Base-by-base conservation (phyloP, 2,888 invertebrate genomes). In the Agonopterix heracliana region DNA sequence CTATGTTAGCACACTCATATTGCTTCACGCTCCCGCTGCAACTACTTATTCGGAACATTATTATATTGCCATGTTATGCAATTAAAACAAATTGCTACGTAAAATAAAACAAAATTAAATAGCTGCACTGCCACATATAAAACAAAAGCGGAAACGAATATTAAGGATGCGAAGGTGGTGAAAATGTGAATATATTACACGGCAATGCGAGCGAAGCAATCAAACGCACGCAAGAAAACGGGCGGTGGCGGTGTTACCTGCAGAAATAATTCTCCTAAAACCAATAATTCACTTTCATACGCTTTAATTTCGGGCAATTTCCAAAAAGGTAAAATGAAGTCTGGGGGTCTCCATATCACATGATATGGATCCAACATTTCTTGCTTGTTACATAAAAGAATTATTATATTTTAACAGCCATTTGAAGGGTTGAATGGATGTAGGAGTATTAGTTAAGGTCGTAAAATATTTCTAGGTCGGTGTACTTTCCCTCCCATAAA, bases 141-240 rank as follows among this genome's bases (percentile, higher is more conserved):
- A 74, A 72, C 66, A 72, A 74, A 74, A 66, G 64, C 71, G 74
- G 71, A 77, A 81, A 76, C 66, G 66, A 75, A 80, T 68, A 80
- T 80, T 77, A 81, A 69, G 73, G 77, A 85, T 81, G 79, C 75
- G 71, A 78, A 84, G 79, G 82, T 82, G 84, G 81, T 81, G 82
- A 83, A 84, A 86, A 86, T 83, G 76, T 81, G 81, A 86, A 86
- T 88, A 84, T 81, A 87, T 87, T 85, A 84, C 75, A 74, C 73
- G 69, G 79, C 72, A 77, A 76, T 73, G 76, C 68, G 67, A 66
- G 67, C 69, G 56, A 66, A 62, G 73, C 81, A 86, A 85, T 86
- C 83, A 84, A 76, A 83, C 81, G 81, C 86, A 88, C 86, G 87
- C 87, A 76, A 83, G 75, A 72, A 69, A 74, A 68, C 73, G 72